Percentiles rank a stretch among this genome's conserved stretches.
phyloP scores from a whole-genome alignment of 1,140 invertebrate species.

The Nebria ingens region DNA sequence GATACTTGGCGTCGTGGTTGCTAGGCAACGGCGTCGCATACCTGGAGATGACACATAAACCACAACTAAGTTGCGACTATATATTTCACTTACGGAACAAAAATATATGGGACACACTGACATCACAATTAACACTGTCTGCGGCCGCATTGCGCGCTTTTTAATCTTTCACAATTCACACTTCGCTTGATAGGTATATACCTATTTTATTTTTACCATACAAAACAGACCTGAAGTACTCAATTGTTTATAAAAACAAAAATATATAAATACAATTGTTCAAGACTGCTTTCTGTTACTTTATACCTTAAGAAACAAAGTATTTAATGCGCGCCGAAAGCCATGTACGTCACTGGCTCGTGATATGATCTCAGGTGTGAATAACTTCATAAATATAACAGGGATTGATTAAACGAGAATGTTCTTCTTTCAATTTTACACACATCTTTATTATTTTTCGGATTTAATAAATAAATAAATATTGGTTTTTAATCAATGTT shows the following conservation, averaged over 20 bases:
- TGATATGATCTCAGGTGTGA: conserved; percentile 5
- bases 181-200: too few species aligned
- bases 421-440: too few species aligned
- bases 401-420: too few species aligned
- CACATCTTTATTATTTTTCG: too few species aligned
- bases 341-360: background rate
- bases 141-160: background rate
- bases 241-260: background rate
- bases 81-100: background rate
- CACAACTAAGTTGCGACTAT: background rate
- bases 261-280: background rate
- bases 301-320: background rate
- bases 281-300: background rate
- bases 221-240: too few species aligned
- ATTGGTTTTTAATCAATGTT: too few species aligned
- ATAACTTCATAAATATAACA: conserved; percentile 6
- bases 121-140: background rate
- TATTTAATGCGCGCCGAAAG: background rate
- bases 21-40: background rate
- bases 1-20: too few species aligned
- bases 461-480: too few species aligned
- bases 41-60: background rate
- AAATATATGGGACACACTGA: background rate
- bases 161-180: too few species aligned
- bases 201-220: too few species aligned